Conservation (phyloP, 2,113 vertebrate species). For the Paraplagusia blochii region DNA sequence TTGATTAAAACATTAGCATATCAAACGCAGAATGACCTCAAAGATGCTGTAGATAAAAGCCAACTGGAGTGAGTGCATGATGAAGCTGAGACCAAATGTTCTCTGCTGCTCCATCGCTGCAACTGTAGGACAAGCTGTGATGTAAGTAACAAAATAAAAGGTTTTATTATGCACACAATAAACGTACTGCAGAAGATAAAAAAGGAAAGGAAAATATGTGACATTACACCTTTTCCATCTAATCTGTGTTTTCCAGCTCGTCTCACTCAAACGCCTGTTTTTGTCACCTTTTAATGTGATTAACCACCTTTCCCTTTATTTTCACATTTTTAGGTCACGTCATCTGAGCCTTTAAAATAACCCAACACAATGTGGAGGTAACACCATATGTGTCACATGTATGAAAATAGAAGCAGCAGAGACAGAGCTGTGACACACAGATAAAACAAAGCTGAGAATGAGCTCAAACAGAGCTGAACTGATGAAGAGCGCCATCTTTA, state of each 20-base stretch:
- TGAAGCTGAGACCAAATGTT: conserved; percentile 14
- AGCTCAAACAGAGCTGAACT: conserved; percentile 21
- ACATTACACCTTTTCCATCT: no score
- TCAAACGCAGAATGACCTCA: conserved; percentile 67
- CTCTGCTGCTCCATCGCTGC: no score
- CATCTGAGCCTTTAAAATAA: conserved; percentile 1
- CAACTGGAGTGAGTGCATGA: conserved; percentile 59
- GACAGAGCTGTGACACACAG: conserved; percentile 35
- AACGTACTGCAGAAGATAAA: no score
- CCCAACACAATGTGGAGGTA: conserved; percentile 26
- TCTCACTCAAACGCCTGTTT: no score
- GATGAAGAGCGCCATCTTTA: conserved; percentile 4
- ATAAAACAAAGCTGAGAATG: conserved; percentile 35
- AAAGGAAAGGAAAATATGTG: no score
- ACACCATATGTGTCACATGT: conserved; percentile 38
- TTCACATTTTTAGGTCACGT: no score
- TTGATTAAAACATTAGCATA: conserved; percentile 72
- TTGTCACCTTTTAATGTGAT: no score
- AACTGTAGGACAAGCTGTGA: no score
- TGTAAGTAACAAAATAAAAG: no score
- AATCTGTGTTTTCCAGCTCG: no score
- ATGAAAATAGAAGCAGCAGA: conserved; percentile 38
- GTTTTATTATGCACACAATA: no score
- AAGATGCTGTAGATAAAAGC: conserved; percentile 64
- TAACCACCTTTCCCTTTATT: no score